These are phyloP conservation scores for Phytoseiulus persimilis DNA, from an alignment of 2,888 invertebrate species.

Conservation along the genomic window DNA sequence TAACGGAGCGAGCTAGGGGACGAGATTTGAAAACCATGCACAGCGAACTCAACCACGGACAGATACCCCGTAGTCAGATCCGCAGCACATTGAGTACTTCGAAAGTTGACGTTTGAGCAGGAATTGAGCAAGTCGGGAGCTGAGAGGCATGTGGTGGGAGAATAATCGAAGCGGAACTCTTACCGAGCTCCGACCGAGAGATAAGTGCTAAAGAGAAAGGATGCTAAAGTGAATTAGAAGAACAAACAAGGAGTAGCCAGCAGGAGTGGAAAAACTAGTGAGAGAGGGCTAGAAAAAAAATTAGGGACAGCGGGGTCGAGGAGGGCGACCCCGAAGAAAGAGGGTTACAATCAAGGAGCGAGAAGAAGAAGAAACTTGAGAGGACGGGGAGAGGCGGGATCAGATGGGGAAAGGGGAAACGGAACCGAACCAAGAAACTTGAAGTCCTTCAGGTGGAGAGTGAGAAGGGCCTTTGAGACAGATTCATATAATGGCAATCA, in stretches of 20 bases:
- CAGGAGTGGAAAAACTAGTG: too few relatives aligned
- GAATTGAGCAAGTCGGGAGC: not conserved
- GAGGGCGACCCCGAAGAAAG: too few relatives aligned
- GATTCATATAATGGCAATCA: not conserved
- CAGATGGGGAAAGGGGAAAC: not conserved
- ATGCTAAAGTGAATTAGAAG: too few relatives aligned
- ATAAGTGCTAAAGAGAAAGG: not conserved
- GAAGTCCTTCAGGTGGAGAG: not conserved
- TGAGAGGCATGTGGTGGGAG: not conserved
- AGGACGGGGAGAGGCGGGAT: not conserved
- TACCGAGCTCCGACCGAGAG: not conserved
- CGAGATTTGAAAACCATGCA: not conserved
- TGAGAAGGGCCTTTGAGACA: not conserved
- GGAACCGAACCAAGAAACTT: not conserved
- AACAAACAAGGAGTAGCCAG: too few relatives aligned
- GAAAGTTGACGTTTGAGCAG: not conserved
- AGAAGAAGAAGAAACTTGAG: not conserved
- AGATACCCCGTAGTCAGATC: not conserved
- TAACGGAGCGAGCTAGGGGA: not conserved
- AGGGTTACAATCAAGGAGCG: too few relatives aligned
- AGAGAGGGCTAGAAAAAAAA: too few relatives aligned
- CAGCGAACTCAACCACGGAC: conserved; percentile 5
- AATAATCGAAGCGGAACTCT: not conserved
- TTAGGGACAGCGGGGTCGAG: too few relatives aligned
- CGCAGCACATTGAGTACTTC: not conserved